Evolutionary conservation across 2,888 invertebrate genomes (phyloP).

Genomic region (Epistrophella euchroma): DNA sequence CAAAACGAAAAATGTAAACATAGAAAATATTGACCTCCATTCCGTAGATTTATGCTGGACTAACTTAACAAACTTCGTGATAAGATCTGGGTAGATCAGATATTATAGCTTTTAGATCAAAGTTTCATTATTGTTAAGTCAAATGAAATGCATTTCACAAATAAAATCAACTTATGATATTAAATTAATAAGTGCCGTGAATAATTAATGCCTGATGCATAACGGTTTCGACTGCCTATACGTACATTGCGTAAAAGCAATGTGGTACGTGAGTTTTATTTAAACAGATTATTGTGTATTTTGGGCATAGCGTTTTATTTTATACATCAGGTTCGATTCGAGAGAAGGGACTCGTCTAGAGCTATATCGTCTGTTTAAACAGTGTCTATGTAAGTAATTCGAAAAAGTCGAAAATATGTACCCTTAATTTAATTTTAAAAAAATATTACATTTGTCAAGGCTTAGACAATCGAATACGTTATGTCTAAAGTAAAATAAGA

Average conservation of each 20-base stretch:
- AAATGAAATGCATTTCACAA: conserved; percentile 33
- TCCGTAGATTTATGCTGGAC: background rate
- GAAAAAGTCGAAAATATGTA: no score
- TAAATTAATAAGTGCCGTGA: conserved; percentile 61
- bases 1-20: background rate
- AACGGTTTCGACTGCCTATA: conserved; percentile 24
- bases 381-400: no score
- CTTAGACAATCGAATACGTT: no score
- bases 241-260: conserved; percentile 55
- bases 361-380: no score
- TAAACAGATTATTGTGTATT: conserved; percentile 9
- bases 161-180: conserved; percentile 46
- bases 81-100: background rate
- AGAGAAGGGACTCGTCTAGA: background rate
- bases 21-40: conserved; percentile 17
- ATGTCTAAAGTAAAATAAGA: no score
- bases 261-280: conserved; percentile 39
- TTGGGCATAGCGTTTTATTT: conserved; percentile 25
- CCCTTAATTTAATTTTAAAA: no score
- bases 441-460: no score
- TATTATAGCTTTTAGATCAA: background rate
- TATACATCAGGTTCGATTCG: background rate
- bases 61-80: background rate
- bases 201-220: conserved; percentile 54
- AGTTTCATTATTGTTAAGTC: background rate